Percentiles rank a stretch among this genome's conserved stretches.
Conservation (phyloP, 2,797 vertebrate genomes). For the Gymnoscopelus braueri region DNA sequence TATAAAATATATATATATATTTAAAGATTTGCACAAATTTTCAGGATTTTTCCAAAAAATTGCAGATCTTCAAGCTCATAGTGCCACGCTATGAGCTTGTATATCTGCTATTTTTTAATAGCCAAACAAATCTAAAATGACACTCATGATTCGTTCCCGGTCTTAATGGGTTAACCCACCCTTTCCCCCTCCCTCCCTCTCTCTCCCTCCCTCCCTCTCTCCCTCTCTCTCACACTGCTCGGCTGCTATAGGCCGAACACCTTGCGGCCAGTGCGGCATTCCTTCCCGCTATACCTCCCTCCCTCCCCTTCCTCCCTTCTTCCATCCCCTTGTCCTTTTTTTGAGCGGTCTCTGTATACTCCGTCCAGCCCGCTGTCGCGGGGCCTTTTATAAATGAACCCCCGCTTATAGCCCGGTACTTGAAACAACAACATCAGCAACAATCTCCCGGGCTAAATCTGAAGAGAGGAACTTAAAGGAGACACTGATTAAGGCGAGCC, state of each 20-base stretch:
- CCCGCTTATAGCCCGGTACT: neutral
- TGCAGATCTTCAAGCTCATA: too few species aligned
- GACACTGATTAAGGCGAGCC: constrained; percentile 44
- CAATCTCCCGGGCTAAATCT: constrained; percentile 13
- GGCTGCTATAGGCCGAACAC: too few species aligned
- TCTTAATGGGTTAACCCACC: constrained; percentile 22
- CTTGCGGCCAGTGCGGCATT: too few species aligned
- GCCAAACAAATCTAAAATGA: too few species aligned
- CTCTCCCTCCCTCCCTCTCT: too few species aligned
- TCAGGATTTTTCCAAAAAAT: too few species aligned
- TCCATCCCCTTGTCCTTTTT: constrained; percentile 14
- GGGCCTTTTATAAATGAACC: constrained; percentile 13
- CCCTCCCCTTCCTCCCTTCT: constrained; percentile 37
- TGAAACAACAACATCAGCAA: constrained; percentile 19
- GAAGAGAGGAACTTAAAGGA: constrained; percentile 28
- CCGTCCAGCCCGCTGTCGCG: constrained; percentile 10
- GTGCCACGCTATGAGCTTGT: too few species aligned
- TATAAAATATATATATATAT: too few species aligned
- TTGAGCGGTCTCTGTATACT: constrained; percentile 21
- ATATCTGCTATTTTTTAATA: too few species aligned
- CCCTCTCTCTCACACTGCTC: neutral
- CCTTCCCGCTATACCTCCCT: constrained; percentile 22
- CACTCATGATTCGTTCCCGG: too few species aligned
- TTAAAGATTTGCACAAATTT: too few species aligned
- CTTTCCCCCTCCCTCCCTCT: neutral